Percentiles rank a stretch among this genome's conserved stretches.
Evolutionary conservation across 2,797 vertebrate genomes (phyloP).

Genomic region (Phataginus tetradactyla): DNA sequence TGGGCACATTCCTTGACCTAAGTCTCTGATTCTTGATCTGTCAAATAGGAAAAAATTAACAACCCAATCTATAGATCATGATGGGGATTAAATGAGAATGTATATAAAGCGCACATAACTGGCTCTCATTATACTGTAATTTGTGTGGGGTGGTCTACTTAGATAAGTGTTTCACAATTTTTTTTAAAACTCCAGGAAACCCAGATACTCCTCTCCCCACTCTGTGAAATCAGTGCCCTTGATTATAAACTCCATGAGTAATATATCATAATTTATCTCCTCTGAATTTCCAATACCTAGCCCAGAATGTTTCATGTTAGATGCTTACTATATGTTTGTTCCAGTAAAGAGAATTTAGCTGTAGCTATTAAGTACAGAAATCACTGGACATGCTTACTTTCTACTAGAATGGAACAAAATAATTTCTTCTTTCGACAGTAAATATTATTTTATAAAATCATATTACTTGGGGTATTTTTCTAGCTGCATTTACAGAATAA

Average conservation of each 20-base stretch:
- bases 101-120: conserved; percentile 15
- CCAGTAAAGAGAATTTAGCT: conserved; percentile 12
- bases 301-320: neutral
- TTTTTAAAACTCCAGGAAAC: conserved; percentile 38
- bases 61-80: neutral
- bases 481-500: neutral
- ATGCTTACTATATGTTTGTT: neutral
- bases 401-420: neutral
- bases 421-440: neutral
- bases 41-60: conserved; percentile 19
- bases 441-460: conserved; percentile 55
- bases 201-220: neutral
- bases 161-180: neutral
- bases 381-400: neutral
- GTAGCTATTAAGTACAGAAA: neutral
- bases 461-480: conserved; percentile 19
- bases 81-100: neutral
- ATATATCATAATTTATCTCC: neutral
- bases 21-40: neutral
- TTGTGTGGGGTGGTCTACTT: neutral
- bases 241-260: conserved; percentile 29
- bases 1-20: neutral
- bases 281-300: neutral
- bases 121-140: neutral
- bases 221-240: neutral